Evolutionary conservation across 2,113 vertebrate genomes (phyloP).

Genomic region (Plecotus auritus): DNA sequence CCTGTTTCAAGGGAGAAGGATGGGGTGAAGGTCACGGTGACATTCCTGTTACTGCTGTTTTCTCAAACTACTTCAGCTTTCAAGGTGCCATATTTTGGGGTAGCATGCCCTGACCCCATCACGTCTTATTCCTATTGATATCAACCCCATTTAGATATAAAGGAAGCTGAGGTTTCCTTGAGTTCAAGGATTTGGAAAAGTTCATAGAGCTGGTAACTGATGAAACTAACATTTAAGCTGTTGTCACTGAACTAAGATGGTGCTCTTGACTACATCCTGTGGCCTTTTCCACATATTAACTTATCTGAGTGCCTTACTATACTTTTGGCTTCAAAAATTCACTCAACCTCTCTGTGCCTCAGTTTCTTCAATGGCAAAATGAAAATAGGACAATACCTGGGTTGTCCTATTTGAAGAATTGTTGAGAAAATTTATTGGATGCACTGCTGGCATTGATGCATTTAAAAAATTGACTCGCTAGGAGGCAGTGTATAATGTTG

Average conservation of each 20-base stretch:
- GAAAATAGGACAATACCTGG: background rate
- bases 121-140: background rate
- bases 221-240: background rate
- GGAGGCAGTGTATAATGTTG: background rate
- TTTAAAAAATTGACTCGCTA: background rate
- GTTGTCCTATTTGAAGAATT: background rate
- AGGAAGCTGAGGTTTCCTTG: background rate
- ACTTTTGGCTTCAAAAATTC: background rate
- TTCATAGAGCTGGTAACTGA: background rate
- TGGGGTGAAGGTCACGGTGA: background rate
- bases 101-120: background rate
- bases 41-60: background rate
- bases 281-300: background rate
- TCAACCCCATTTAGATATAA: background rate
- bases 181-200: conserved; percentile 23
- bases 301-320: background rate
- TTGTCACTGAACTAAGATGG: background rate
- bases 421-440: background rate
- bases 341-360: background rate
- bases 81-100: background rate
- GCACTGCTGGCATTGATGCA: background rate
- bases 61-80: background rate
- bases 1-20: background rate
- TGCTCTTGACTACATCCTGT: background rate
- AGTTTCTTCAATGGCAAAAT: background rate